Percentiles rank a stretch among this genome's conserved stretches.
Evolutionary conservation across 1,140 invertebrate species (phyloP).

Genomic region (Theocolax elegans): DNA sequence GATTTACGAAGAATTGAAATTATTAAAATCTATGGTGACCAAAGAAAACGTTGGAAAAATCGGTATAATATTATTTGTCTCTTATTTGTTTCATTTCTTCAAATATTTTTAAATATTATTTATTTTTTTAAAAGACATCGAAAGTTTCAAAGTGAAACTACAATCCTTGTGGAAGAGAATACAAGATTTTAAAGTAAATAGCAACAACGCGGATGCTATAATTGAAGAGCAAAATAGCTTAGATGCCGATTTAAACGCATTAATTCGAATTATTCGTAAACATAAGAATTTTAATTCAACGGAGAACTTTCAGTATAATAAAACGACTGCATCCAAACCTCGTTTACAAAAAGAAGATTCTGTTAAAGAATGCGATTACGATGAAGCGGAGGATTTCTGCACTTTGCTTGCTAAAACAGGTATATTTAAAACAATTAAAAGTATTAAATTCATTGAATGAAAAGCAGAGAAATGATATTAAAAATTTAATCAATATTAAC

Average conservation of each 20-base stretch:
- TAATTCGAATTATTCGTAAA: constrained; percentile 49
- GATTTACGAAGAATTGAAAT: constrained; percentile 51
- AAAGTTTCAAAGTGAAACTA: constrained; percentile 53
- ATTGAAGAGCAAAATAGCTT: constrained; percentile 51
- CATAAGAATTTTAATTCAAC: constrained; percentile 46
- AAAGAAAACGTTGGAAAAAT: constrained; percentile 49
- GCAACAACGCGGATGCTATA: constrained; percentile 44
- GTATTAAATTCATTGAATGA: too few relatives aligned
- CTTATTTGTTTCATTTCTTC: constrained; percentile 18
- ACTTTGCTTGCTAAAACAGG: constrained; percentile 58
- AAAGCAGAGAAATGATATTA: too few relatives aligned
- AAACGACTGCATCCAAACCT: neutral
- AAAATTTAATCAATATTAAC: too few relatives aligned
- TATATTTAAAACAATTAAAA: too few relatives aligned
- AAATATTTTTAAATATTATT: constrained; percentile 5
- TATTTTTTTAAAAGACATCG: constrained; percentile 50
- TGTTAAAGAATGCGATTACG: constrained; percentile 36
- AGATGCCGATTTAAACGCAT: constrained; percentile 49
- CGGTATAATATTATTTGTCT: constrained; percentile 51
- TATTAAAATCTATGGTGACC: constrained; percentile 44
- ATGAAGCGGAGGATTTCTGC: constrained; percentile 52
- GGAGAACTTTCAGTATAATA: neutral
- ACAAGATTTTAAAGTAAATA: constrained; percentile 53
- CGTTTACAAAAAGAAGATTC: constrained; percentile 14
- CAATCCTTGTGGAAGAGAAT: constrained; percentile 57